Base-by-base conservation (phyloP, 2,113 vertebrate genomes). In the Salvelinus fontinalis region DNA sequence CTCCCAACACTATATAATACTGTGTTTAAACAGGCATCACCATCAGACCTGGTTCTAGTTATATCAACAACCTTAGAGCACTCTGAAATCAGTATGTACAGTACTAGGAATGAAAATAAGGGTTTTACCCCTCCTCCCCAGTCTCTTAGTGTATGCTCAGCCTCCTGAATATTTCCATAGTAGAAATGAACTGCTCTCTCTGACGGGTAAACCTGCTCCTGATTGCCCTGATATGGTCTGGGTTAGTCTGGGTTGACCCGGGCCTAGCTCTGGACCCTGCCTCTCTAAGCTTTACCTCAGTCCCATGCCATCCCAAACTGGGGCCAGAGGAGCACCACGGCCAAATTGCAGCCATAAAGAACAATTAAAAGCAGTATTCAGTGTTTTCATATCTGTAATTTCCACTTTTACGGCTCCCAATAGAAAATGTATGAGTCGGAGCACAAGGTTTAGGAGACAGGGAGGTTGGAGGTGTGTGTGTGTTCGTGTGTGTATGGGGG, bases 371-470 rank as follows among this genome's bases (percentile, higher is more conserved):
- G 2, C 18, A 44, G 34, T 34, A 44, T 48, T 69, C 20, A 34
- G 67, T 12, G 67, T 22, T 34, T 29, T 29, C 65, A 67, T 29
- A 29, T 18, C 16, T 44, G 8, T 24, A 9, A 44, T 69, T 12
- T 26, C 26, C 34, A n/a, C 67, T 69, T 69, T 69, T 69, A 69
- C 31, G 34, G 18, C 67, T 69, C 34, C 67, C 34, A 44, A 69
- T 69, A 69, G 67, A 29, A 29, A 4, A 29, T 48, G 20, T 69
- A 68, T 29, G 29, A 68, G 31, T 18, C 12, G 67, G 67, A 31
- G 31, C 18, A 18, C 31, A n/a, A 68, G 29, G 31, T 39, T 48
- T 22, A 24, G 67, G 7, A 69, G 67, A 14, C 16, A 22, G 31
- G 2, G 67, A 44, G 31, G 18, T 7, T n/a, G 7, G 34, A 20